phyloP scores from a whole-genome alignment of 2,888 invertebrate species.

The Athalia rosae region DNA sequence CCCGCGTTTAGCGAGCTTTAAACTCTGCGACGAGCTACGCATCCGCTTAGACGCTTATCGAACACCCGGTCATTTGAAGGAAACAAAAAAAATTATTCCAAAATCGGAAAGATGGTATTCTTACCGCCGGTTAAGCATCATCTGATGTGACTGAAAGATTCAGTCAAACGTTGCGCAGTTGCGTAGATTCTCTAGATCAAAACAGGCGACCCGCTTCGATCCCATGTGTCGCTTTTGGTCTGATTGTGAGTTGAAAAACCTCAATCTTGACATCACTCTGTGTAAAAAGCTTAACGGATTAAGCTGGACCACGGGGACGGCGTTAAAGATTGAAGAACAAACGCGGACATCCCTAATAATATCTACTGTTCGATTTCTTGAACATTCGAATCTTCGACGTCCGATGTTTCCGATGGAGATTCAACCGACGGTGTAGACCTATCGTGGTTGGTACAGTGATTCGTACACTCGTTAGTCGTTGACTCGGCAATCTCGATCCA shows the following conservation, averaged over 20 bases:
- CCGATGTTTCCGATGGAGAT: constrained; percentile 51
- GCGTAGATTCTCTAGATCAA: background rate
- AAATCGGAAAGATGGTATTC: too few relatives aligned
- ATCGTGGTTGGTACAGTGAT: constrained; percentile 69
- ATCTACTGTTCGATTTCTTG: constrained; percentile 31
- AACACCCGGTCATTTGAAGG: too few relatives aligned
- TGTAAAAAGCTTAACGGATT: background rate
- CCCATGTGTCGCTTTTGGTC: background rate
- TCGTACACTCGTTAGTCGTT: constrained; percentile 53
- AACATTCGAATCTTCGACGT: constrained; percentile 58
- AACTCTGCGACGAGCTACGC: too few relatives aligned
- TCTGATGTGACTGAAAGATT: background rate
- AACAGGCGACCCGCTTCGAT: background rate
- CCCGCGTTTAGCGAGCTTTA: too few relatives aligned
- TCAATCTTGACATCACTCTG: background rate
- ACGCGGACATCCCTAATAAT: background rate
- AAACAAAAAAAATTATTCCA: too few relatives aligned
- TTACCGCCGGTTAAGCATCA: too few relatives aligned
- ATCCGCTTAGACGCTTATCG: too few relatives aligned
- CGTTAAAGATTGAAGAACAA: background rate
- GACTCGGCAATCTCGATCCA: constrained; percentile 85
- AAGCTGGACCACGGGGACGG: constrained; percentile 1
- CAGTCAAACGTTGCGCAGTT: background rate
- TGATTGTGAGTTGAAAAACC: background rate
- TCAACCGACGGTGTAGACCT: constrained; percentile 58